Conservation (phyloP, 2,113 vertebrate genomes). For the Tringa solitaria region DNA sequence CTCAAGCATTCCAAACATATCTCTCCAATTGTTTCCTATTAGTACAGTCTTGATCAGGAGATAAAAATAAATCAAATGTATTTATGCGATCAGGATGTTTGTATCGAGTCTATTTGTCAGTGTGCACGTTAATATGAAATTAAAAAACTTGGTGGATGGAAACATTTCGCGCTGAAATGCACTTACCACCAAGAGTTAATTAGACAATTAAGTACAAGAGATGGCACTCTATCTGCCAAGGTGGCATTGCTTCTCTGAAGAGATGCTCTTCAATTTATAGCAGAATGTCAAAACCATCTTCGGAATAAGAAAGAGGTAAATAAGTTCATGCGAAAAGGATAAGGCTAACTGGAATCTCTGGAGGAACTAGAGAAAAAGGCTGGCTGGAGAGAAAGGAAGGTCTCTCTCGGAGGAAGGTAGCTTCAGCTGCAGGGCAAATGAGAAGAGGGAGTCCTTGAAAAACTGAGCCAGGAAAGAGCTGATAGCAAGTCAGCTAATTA, state of each 20-base stretch:
- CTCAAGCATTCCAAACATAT: background rate
- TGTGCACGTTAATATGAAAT: background rate
- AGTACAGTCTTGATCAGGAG: background rate
- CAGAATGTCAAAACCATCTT: background rate
- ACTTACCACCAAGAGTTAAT: background rate
- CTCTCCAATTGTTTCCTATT: background rate
- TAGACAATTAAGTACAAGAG: background rate
- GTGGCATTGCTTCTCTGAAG: background rate
- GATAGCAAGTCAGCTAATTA: conserved; percentile 5
- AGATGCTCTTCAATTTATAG: background rate
- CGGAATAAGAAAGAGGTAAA: background rate
- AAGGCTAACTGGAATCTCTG: background rate
- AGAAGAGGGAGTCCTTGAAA: background rate
- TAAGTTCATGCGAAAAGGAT: background rate
- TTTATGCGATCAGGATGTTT: background rate
- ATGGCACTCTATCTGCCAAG: background rate
- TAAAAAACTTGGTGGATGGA: background rate
- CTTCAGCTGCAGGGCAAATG: background rate
- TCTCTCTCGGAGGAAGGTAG: background rate
- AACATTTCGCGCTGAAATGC: background rate
- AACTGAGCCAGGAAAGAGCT: background rate
- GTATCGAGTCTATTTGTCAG: background rate
- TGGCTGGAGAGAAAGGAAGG: background rate
- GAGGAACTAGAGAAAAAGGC: background rate
- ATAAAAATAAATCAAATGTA: background rate